Base-by-base conservation (phyloP, 1,140 invertebrate genomes). In the Neodiprion virginianus region DNA sequence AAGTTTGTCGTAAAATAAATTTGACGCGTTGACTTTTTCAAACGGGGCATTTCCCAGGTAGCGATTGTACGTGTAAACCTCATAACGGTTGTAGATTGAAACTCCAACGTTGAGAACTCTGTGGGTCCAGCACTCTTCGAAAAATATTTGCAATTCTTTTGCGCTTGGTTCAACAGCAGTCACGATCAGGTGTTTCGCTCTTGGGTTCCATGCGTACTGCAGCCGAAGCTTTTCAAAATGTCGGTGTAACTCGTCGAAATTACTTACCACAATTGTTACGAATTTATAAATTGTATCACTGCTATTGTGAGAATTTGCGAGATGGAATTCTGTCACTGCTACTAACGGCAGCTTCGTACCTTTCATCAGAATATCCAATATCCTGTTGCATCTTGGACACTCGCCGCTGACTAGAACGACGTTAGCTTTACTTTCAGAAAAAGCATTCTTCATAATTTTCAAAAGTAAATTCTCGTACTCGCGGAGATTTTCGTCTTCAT, bases 41-140 rank as follows among this genome's bases (percentile, higher is more conserved):
- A 65, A 40, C 5, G 28, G 61, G 17, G 4, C 4, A 65, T 65
- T 65, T 21, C 17, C 61, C 12, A 65, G 61, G 61, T 65, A 65
- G 17, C 12, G 61, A 65, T 65, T 65, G 61, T 65, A 65, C 61
- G 61, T 65, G 61, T 65, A 65, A 65, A 65, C 61, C 1, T 65
- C 17, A 65, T 65, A 14, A 65, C 7, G 61, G 12, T 21, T 21
- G 12, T 65, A 17, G 12, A 65, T 21, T 7, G 17, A 14, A 14
- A 65, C 61, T 14, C 12, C 61, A 17, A 65, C 17, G 17, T 65
- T 65, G 12, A 3, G 17, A 65, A 17, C 17, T 65, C 17, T 65
- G 61, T 21, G 61, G 12, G 12, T 65, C 61, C 61, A 65, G 17
- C 61, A 65, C 17, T 65, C 61, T 21, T 14, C 61, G 61, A 65